phyloP scores from a whole-genome alignment of 2,797 vertebrate species.

The Mormyrus proboscirostris region DNA sequence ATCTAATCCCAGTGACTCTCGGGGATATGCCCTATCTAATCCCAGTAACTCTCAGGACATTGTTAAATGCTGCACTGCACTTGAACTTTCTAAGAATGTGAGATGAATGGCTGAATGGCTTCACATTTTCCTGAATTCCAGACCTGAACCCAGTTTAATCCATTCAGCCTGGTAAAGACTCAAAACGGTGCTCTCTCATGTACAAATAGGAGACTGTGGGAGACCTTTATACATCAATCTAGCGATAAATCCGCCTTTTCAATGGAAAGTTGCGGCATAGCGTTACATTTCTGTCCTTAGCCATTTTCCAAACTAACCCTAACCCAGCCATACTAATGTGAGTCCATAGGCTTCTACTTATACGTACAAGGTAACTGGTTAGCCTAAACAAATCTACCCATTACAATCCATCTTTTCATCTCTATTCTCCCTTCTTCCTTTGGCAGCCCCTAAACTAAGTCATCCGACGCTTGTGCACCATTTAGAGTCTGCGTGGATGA shows the following conservation, averaged over 20 bases:
- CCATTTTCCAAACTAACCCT: not conserved
- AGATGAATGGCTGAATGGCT: not conserved
- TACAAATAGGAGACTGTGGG: not conserved
- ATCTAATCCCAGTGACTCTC: no score
- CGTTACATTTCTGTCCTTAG: not conserved
- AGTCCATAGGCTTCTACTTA: not conserved
- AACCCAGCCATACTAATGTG: not conserved
- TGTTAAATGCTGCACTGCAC: not conserved
- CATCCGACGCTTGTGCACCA: not conserved
- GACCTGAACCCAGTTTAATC: not conserved
- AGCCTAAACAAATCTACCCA: not conserved
- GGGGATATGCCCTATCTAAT: not conserved
- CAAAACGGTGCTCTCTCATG: not conserved
- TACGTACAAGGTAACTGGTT: not conserved
- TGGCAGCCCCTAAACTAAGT: not conserved
- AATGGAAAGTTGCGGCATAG: not conserved
- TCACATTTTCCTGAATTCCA: not conserved
- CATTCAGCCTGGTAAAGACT: not conserved
- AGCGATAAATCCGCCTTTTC: not conserved
- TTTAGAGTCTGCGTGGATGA: not conserved
- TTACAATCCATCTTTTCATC: not conserved
- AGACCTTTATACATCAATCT: not conserved
- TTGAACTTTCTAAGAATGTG: slow-evolving; percentile 4
- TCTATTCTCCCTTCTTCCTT: not conserved
- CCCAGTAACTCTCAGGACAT: not conserved